Evolutionary conservation across 2,888 invertebrate genomes (phyloP).

Genomic region (Drosophila flavopinicola): DNA sequence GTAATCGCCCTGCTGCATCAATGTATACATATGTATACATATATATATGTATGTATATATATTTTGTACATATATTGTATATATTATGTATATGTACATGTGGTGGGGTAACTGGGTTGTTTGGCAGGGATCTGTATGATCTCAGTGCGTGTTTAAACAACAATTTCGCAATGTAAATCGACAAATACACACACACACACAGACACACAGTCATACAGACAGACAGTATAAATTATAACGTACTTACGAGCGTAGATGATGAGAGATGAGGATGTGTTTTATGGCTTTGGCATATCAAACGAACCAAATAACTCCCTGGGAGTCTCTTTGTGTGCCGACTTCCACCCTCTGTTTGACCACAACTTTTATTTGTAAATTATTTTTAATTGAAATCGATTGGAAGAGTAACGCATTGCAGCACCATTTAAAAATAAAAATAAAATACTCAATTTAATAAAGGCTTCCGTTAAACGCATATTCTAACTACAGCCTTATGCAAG

Average conservation of each 20-base stretch:
- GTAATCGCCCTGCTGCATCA: slow-evolving; percentile 29
- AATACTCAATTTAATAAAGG: slow-evolving; percentile 47
- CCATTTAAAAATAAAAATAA: slow-evolving; percentile 49
- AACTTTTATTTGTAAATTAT: slow-evolving; percentile 58
- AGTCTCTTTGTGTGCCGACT: slow-evolving; percentile 24
- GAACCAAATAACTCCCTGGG: slow-evolving; percentile 41
- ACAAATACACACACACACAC: slow-evolving; percentile 49
- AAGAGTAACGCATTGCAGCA: slow-evolving; percentile 39
- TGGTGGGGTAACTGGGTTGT: slow-evolving; percentile 10
- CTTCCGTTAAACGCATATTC: neutral
- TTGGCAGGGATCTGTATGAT: slow-evolving; percentile 59
- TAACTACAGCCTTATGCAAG: neutral
- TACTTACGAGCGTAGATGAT: slow-evolving; percentile 16
- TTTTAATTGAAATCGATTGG: slow-evolving; percentile 82
- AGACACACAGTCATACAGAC: slow-evolving; percentile 26
- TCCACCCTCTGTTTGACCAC: slow-evolving; percentile 34
- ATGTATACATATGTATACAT: neutral
- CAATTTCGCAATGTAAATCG: slow-evolving; percentile 73
- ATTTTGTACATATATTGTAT: too few species aligned
- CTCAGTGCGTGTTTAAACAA: slow-evolving; percentile 64
- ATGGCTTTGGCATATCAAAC: slow-evolving; percentile 53
- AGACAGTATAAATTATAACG: slow-evolving; percentile 11
- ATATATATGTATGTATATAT: slow-evolving; percentile 1
- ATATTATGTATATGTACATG: neutral
- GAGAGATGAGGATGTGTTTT: slow-evolving; percentile 33